phyloP scores from a whole-genome alignment of 2,888 invertebrate genomes.

The Rhopalosiphum nymphaeae region DNA sequence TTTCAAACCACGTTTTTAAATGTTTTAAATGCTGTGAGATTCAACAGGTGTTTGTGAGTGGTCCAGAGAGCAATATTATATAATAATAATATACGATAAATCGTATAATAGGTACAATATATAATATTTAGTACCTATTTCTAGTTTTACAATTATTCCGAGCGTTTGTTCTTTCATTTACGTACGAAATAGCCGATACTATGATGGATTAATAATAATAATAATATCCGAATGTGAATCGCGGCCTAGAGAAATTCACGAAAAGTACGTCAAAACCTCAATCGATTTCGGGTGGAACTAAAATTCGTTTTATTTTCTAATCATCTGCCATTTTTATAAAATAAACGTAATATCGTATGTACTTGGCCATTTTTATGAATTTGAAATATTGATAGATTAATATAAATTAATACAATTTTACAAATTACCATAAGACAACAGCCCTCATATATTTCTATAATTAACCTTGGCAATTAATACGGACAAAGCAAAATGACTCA shows the following conservation, averaged over 20 bases:
- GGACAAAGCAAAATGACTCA: too few species aligned
- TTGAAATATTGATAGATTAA: too few species aligned
- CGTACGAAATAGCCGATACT: neutral
- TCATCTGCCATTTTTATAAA: neutral
- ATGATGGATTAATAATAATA: neutral
- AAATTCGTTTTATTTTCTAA: neutral
- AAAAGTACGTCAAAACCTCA: accelerated
- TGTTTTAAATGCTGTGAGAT: neutral
- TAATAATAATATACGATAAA: neutral
- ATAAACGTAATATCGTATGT: too few species aligned
- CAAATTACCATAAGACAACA: too few species aligned
- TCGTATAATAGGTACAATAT: neutral
- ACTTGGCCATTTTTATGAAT: too few species aligned
- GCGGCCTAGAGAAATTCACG: neutral
- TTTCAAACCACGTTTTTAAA: neutral
- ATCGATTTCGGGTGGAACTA: neutral
- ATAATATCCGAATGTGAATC: neutral
- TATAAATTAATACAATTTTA: too few species aligned
- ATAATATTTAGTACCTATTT: neutral
- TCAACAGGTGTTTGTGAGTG: neutral
- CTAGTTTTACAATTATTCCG: neutral
- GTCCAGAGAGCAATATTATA: neutral
- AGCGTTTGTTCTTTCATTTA: neutral
- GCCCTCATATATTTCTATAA: too few species aligned
- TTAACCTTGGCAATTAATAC: too few species aligned